phyloP scores from a whole-genome alignment of 2,797 vertebrate species.

The Valencia hispanica region DNA sequence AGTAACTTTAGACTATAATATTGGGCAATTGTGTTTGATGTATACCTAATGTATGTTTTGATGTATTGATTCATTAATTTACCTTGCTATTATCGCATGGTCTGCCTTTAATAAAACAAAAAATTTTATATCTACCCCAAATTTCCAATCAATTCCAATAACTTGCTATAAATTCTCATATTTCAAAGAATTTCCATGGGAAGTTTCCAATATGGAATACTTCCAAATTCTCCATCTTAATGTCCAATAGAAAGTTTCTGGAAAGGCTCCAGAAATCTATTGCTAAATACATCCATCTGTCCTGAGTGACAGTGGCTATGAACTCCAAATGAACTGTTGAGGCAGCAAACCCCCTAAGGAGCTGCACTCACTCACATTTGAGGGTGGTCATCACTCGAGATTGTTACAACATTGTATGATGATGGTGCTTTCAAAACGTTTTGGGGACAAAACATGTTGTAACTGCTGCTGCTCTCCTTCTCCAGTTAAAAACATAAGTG shows the following conservation, averaged over 20 bases:
- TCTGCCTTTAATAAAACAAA: not conserved
- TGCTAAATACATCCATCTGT: not conserved
- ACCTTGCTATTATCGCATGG: not conserved
- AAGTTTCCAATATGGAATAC: not conserved
- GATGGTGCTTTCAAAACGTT: not conserved
- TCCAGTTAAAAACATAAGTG: slow-evolving; percentile 1
- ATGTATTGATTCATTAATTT: not conserved
- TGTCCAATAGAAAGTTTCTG: not conserved
- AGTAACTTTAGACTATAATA: not conserved
- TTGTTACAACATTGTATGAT: not conserved
- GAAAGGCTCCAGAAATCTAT: not conserved
- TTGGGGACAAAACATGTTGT: not conserved
- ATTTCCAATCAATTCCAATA: not conserved
- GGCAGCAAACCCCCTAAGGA: not conserved
- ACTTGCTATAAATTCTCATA: not conserved
- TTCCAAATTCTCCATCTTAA: not conserved
- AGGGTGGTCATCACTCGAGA: not conserved
- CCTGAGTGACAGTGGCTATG: not conserved
- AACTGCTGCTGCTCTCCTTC: not conserved
- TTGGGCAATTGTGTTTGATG: not conserved
- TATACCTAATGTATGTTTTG: not conserved
- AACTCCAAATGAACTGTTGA: slow-evolving; percentile 2
- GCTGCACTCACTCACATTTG: not conserved
- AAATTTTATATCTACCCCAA: not conserved
- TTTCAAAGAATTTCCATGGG: not conserved